A percentile compares a stretch with the other conserved stretches of the same genome.
These are phyloP conservation scores for Silurus meridionalis DNA, from an alignment of 2,113 vertebrate species.

Conservation along the genomic window DNA sequence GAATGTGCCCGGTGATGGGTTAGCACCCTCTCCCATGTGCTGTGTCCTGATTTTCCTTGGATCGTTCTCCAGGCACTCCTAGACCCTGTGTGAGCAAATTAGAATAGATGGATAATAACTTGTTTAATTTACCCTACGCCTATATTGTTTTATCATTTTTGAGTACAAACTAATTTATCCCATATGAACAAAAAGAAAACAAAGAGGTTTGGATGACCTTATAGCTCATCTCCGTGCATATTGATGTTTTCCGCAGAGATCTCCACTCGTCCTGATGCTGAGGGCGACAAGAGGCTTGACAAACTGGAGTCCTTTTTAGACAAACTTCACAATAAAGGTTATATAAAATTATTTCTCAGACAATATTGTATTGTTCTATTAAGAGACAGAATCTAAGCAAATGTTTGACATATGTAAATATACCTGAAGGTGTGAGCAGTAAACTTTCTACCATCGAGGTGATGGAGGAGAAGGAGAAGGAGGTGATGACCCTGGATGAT, in stretches of 20 bases:
- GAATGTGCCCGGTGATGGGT: too few relatives aligned
- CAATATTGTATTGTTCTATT: background rate
- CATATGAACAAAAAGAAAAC: background rate
- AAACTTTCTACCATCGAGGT: conserved; percentile 73
- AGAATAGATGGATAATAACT: too few relatives aligned
- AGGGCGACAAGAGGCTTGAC: conserved; percentile 78
- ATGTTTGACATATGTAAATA: conserved; percentile 12
- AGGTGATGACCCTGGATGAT: conserved; percentile 77
- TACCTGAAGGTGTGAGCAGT: conserved; percentile 59
- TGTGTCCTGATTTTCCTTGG: too few relatives aligned
- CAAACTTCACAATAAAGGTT: conserved; percentile 77
- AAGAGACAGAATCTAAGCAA: background rate
- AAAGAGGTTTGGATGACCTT: background rate
- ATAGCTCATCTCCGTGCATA: background rate
- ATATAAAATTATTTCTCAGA: background rate
- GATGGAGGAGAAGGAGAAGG: conserved; percentile 73
- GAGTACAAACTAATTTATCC: background rate
- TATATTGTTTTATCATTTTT: background rate
- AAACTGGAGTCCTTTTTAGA: conserved; percentile 81
- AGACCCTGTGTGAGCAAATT: too few relatives aligned
- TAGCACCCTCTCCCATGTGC: too few relatives aligned
- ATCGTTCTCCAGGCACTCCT: too few relatives aligned
- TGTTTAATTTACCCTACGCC: background rate
- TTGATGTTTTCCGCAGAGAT: conserved; percentile 67
- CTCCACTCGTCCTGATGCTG: conserved; percentile 65